Base-by-base conservation (phyloP, 2,888 invertebrate species). In the Carabus problematicus region DNA sequence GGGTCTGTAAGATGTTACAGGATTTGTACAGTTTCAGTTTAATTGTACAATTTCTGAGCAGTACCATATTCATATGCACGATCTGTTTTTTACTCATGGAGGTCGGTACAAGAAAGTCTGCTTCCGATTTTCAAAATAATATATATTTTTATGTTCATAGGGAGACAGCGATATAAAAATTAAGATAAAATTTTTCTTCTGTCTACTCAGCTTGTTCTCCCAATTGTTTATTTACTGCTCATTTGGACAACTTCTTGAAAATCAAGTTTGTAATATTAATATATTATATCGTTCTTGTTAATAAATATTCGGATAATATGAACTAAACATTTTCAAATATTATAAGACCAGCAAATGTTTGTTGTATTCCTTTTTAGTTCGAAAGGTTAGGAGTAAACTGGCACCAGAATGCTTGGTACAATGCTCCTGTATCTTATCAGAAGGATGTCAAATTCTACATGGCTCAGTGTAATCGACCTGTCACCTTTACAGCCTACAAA, bases 181-280 rank as follows among this genome's bases (percentile, higher is more conserved):
- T 2, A 29, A 29, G 6, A 3, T 29, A 2, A 29, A 29, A 29
- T 29, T 3, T 6, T 29, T 2, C 29, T 6, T 6, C 16, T 47
- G n/a, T 3, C 7, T 47, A 3, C 7, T 16, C 12, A 47, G 47
- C n/a, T 16, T 11, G 16, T 7, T 54, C 16, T 4, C 8, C 1
- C 54, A 54, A 14, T n/a, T 54, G 18, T 64, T 64, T 55, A 9
- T 43, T 18, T 64, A 64, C 14, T 64, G 64, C 11, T 64, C 41
- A 14, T 64, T 64, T 64, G 64, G 64, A 18, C 64, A 64, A 18
- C 14, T 54, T 12, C 64, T 64, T 18, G 54, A 64, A 43, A 42
- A 54, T 19, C 18, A 43, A 19, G 64, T 64, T 39, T 47, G 39
- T 42, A 1, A n/a, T n/a, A n/a, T n/a, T n/a, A n/a, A n/a, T n/a